A percentile compares a stretch with the other conserved stretches of the same genome.
phyloP scores from a whole-genome alignment of 2,113 vertebrate genomes.

The Hystrix cristata region DNA sequence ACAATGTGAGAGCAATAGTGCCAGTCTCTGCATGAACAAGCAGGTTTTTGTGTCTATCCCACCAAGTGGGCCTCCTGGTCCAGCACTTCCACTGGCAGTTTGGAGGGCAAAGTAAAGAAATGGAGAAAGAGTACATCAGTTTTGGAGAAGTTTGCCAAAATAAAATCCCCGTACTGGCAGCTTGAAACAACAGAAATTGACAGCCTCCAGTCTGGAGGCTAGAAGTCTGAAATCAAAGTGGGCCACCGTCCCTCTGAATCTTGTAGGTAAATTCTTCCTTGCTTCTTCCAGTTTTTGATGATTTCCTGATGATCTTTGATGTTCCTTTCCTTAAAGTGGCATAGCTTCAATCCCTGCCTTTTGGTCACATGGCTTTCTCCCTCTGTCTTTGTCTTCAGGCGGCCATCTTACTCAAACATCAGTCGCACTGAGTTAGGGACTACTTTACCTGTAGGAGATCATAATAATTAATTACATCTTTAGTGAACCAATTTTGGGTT shows the following conservation, averaged over 20 bases:
- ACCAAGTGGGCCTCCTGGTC: neutral
- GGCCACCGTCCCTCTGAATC: neutral
- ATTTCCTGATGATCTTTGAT: neutral
- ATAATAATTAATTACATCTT: neutral
- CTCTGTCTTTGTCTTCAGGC: constrained; percentile 8
- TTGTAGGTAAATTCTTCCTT: neutral
- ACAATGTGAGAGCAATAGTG: neutral
- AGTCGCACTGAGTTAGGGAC: neutral
- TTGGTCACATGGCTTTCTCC: neutral
- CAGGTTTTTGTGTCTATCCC: neutral
- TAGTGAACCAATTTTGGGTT: neutral
- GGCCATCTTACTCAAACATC: neutral
- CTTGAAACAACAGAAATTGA: neutral
- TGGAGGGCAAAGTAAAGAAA: neutral
- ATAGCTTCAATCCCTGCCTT: neutral
- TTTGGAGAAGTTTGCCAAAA: neutral
- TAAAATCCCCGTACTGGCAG: neutral
- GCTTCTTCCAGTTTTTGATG: neutral
- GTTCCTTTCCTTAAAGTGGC: neutral
- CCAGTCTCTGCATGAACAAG: neutral
- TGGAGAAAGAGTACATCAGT: neutral
- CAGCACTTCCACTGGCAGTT: neutral
- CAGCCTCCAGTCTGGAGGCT: neutral
- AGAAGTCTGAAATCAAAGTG: neutral
- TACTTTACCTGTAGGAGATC: neutral